Evolutionary conservation across 2,888 invertebrate genomes (phyloP).

Genomic region (Aricia artaxerxes): DNA sequence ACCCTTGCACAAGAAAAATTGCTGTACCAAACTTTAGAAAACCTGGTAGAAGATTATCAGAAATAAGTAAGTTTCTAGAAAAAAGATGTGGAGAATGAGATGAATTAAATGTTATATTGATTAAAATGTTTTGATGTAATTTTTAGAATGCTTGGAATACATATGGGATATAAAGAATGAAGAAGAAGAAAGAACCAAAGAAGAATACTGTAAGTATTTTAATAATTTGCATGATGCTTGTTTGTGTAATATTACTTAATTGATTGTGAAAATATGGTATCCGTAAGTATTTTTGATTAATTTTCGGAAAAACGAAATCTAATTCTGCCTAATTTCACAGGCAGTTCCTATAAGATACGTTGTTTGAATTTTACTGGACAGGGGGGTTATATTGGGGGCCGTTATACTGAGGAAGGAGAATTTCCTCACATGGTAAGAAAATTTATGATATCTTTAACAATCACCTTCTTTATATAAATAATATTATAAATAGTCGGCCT

Average conservation of each 20-base stretch:
- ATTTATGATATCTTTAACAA: background rate
- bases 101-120: background rate
- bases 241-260: too few relatives aligned
- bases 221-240: slow-evolving; percentile 30
- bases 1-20: slow-evolving; percentile 15
- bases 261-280: too few relatives aligned
- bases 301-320: too few relatives aligned
- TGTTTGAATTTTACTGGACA: background rate
- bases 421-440: slow-evolving; percentile 16
- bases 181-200: background rate
- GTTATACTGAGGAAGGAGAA: background rate
- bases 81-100: background rate
- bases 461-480: background rate
- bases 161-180: slow-evolving; percentile 34
- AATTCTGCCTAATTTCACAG: background rate
- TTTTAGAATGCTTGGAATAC: slow-evolving; percentile 35
- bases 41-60: slow-evolving; percentile 6
- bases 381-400: background rate
- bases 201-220: background rate
- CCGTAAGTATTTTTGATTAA: background rate
- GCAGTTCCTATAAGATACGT: background rate
- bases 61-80: slow-evolving; percentile 10
- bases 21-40: slow-evolving; percentile 8
- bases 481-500: too few relatives aligned
- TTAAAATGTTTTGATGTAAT: background rate